These are phyloP conservation scores for Mimachlamys varia DNA, from an alignment of 2,888 invertebrate genomes.

Conservation along the genomic window DNA sequence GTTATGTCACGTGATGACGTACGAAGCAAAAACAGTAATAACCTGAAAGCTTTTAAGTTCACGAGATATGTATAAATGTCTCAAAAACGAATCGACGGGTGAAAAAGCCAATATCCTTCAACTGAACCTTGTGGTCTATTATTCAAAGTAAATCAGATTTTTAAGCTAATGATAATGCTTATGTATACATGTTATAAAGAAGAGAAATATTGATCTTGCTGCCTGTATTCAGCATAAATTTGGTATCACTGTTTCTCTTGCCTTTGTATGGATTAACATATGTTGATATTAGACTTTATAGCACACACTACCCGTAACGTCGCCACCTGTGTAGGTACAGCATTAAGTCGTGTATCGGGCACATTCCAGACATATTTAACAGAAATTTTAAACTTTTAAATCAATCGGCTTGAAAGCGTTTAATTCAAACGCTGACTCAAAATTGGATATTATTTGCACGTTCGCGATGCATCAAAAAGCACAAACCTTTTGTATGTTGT, in stretches of 20 bases:
- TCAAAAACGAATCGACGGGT: background rate
- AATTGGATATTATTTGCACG: background rate
- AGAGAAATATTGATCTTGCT: background rate
- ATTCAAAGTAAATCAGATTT: conserved; percentile 20
- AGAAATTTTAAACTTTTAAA: conserved; percentile 5
- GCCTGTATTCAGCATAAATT: background rate
- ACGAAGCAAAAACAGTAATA: background rate
- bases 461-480: background rate
- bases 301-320: background rate
- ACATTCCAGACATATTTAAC: conserved; percentile 12
- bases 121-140: background rate
- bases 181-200: background rate
- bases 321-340: background rate
- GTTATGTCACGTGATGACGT: background rate
- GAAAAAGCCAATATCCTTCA: background rate
- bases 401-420: conserved; percentile 18
- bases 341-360: background rate
- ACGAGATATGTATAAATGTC: background rate
- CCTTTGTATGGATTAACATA: background rate
- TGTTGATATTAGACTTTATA: background rate
- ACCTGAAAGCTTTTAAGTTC: background rate
- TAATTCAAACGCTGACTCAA: background rate
- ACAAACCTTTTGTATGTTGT: background rate
- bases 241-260: background rate
- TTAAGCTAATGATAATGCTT: conserved; percentile 31